Percentiles rank a stretch among this genome's conserved stretches.
phyloP scores from a whole-genome alignment of 2,888 invertebrate species.

The Hoplodrina ambigua region DNA sequence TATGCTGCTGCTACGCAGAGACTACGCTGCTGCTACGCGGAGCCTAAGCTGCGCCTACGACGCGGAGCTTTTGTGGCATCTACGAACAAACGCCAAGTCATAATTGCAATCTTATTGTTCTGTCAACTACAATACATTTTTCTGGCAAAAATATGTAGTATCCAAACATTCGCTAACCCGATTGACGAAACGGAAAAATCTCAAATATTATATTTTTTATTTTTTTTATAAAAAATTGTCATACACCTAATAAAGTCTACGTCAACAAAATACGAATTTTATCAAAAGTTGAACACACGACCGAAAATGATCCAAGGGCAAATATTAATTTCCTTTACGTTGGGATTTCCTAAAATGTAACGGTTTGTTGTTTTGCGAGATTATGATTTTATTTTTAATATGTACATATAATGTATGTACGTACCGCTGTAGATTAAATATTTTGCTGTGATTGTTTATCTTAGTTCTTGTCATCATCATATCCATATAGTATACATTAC shows the following conservation, averaged over 20 bases:
- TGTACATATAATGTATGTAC: too few species aligned
- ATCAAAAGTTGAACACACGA: background rate
- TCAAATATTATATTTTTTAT: too few species aligned
- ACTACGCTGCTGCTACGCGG: background rate
- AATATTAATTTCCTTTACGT: constrained; percentile 37
- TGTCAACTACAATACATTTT: too few species aligned
- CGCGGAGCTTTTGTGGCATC: background rate
- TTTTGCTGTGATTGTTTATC: constrained; percentile 7
- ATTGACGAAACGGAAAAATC: too few species aligned
- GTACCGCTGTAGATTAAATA: background rate
- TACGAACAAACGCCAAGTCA: background rate
- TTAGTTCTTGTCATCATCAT: constrained; percentile 3
- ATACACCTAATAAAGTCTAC: too few species aligned
- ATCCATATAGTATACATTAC: background rate
- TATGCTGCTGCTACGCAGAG: background rate
- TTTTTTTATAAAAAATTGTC: too few species aligned
- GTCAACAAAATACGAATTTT: constrained; percentile 4
- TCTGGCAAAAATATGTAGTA: too few species aligned
- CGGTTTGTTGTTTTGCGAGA: constrained; percentile 10
- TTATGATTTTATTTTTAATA: background rate
- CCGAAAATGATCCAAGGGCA: constrained; percentile 33
- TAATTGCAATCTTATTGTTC: too few species aligned
- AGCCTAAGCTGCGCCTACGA: background rate
- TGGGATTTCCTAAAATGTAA: constrained; percentile 35
- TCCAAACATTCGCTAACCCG: background rate